phyloP scores from a whole-genome alignment of 2,113 vertebrate genomes.

The Tautogolabrus adspersus region DNA sequence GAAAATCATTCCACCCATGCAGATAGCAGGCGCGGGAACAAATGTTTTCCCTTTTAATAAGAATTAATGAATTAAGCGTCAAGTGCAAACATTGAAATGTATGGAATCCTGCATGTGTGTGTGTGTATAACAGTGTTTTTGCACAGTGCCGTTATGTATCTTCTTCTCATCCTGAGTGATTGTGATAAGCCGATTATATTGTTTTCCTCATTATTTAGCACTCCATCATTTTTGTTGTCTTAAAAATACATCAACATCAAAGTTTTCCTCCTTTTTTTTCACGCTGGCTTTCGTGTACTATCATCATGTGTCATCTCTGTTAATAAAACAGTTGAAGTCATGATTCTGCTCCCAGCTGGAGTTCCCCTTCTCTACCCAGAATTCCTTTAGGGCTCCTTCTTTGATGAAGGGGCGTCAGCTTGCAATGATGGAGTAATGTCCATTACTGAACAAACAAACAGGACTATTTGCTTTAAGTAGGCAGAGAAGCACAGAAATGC shows the following conservation, averaged over 20 bases:
- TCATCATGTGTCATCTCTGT: constrained; percentile 43
- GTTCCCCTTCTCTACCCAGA: constrained; percentile 65
- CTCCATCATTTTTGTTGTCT: constrained; percentile 39
- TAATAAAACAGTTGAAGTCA: constrained; percentile 40
- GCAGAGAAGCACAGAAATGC: constrained; percentile 20
- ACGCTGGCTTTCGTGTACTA: constrained; percentile 19
- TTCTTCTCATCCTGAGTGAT: constrained; percentile 22
- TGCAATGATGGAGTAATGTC: constrained; percentile 65
- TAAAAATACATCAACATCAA: constrained; percentile 27
- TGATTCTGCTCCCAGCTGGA: constrained; percentile 61
- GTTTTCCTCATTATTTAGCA: constrained; percentile 44
- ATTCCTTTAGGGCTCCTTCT: constrained; percentile 50
- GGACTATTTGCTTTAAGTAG: constrained; percentile 50
- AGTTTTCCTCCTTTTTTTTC: not conserved
- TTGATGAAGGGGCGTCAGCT: constrained; percentile 76
- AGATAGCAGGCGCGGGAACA: constrained; percentile 93
- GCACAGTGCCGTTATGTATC: constrained; percentile 23
- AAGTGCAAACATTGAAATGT: constrained; percentile 70
- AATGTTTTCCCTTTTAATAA: constrained; percentile 97
- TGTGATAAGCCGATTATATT: constrained; percentile 43
- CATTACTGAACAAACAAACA: constrained; percentile 75
- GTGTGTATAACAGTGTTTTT: constrained; percentile 35
- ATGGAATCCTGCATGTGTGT: constrained; percentile 18
- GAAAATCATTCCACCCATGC: constrained; percentile 98
- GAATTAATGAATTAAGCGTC: constrained; percentile 95